phyloP scores from a whole-genome alignment of 2,797 vertebrate species.

The Characodon lateralis region DNA sequence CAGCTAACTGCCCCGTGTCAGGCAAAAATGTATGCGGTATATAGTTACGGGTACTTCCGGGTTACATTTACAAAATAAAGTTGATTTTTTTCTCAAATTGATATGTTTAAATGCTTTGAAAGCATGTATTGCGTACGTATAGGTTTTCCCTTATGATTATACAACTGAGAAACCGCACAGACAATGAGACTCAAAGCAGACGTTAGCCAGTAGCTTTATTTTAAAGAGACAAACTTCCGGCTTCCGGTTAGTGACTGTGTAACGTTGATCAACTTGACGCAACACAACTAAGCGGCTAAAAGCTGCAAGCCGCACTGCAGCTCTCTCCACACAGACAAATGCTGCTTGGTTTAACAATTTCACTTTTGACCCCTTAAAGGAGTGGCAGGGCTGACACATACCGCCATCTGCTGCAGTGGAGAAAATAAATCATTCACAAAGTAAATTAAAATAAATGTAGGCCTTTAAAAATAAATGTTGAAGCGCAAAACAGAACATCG shows the following conservation, averaged over 20 bases:
- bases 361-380: background rate
- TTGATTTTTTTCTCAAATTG: background rate
- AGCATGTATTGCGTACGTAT: background rate
- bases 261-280: background rate
- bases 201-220: constrained; percentile 5
- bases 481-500: background rate
- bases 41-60: constrained; percentile 15
- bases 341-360: background rate
- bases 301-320: background rate
- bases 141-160: background rate
- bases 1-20: background rate
- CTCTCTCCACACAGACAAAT: background rate
- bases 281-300: background rate
- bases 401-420: background rate
- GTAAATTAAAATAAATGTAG: no score
- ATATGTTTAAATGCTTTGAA: background rate
- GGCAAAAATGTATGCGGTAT: fast-evolving
- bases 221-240: fast-evolving
- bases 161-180: background rate
- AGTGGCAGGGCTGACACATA: background rate
- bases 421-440: background rate
- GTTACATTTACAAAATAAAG: background rate
- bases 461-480: background rate
- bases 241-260: background rate
- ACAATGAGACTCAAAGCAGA: background rate